phyloP scores from a whole-genome alignment of 1,140 invertebrate species.

The Oscheius sp. region DNA sequence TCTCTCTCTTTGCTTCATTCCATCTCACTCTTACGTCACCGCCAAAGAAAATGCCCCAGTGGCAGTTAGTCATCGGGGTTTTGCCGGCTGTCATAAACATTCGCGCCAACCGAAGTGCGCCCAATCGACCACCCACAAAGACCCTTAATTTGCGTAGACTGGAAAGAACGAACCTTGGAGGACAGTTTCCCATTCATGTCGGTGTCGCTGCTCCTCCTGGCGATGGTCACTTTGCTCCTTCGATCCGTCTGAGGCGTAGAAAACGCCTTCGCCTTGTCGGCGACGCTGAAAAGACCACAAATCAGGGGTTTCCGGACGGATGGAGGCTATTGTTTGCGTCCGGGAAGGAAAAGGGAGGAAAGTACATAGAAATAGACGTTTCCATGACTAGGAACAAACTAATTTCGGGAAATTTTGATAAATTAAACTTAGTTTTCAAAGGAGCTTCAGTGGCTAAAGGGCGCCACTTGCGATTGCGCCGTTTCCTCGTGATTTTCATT shows the following conservation, averaged over 20 bases:
- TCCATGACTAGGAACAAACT: not conserved
- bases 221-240: constrained; percentile 15
- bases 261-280: constrained; percentile 23
- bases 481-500: too few species aligned
- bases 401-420: not conserved
- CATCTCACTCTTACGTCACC: not conserved
- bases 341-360: too few species aligned
- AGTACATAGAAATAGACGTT: not conserved
- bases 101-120: too few species aligned
- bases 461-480: too few species aligned
- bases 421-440: not conserved
- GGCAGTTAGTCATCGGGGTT: not conserved
- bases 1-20: not conserved
- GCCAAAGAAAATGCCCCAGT: not conserved
- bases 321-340: not conserved
- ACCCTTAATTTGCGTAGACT: not conserved
- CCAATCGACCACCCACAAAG: too few species aligned
- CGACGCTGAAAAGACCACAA: constrained; percentile 15
- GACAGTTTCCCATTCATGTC: constrained; percentile 9
- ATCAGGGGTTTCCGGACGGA: not conserved
- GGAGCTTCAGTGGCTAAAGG: not conserved
- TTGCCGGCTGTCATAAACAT: too few species aligned
- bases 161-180: too few species aligned
- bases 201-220: constrained; percentile 22
- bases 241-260: constrained; percentile 27